A percentile compares a stretch with the other conserved stretches of the same genome.
Conservation (phyloP, 2,113 vertebrate genomes). For the Irena cyanogastra region DNA sequence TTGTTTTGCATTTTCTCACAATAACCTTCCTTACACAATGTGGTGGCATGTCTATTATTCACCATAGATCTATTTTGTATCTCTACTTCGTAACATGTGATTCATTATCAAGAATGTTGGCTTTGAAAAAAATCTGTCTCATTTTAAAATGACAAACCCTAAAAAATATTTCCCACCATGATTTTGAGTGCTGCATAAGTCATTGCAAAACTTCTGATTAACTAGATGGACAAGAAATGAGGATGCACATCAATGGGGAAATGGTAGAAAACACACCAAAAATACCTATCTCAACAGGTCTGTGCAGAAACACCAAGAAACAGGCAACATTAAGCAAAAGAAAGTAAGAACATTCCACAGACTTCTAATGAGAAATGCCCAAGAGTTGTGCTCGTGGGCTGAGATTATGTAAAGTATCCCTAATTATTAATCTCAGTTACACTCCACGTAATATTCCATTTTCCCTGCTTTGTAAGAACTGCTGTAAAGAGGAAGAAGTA, state of each 20-base stretch:
- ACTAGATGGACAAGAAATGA: background rate
- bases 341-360: background rate
- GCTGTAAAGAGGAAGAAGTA: background rate
- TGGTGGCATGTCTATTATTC: too few species aligned
- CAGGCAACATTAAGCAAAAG: background rate
- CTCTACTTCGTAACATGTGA: conserved; percentile 41
- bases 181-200: background rate
- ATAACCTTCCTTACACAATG: conserved; percentile 59
- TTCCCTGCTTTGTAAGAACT: background rate
- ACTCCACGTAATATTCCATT: background rate
- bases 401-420: background rate
- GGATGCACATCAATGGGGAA: background rate
- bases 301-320: background rate
- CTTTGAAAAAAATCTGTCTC: conserved; percentile 12
- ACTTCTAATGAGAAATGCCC: background rate
- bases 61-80: too few species aligned
- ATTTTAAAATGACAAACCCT: background rate
- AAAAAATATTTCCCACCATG: background rate
- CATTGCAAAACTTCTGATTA: background rate
- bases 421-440: background rate
- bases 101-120: background rate
- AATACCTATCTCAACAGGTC: background rate
- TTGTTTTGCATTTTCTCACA: conserved; percentile 50
- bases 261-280: background rate
- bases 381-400: background rate